These are phyloP conservation scores for Sciaenops ocellatus DNA, from an alignment of 2,797 vertebrate genomes.

Conservation along the genomic window DNA sequence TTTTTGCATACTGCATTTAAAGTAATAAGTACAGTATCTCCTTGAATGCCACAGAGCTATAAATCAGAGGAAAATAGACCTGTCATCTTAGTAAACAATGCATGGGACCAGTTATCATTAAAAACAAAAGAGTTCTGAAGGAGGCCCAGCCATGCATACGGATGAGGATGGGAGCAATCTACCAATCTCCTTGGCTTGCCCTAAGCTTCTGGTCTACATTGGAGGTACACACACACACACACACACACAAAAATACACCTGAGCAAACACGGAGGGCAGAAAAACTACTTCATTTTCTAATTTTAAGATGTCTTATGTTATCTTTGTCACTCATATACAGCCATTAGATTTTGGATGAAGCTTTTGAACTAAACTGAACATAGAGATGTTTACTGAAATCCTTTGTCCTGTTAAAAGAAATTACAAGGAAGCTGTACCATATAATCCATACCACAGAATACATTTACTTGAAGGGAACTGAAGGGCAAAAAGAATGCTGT, in stretches of 20 bases:
- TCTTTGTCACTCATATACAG: constrained; percentile 24
- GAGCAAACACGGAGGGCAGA: constrained; percentile 22
- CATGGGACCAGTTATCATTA: constrained; percentile 83
- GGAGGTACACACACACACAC: constrained; percentile 9
- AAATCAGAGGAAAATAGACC: constrained; percentile 84
- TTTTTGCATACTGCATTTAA: constrained; percentile 83
- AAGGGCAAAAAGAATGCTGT: constrained; percentile 37
- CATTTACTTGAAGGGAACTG: constrained; percentile 6
- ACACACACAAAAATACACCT: constrained; percentile 22
- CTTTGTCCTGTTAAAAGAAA: constrained; percentile 15
- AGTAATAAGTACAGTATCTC: constrained; percentile 85
- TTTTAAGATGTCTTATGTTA: constrained; percentile 41
- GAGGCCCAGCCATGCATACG: constrained; percentile 64
- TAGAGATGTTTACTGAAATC: constrained; percentile 18
- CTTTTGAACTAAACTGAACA: constrained; percentile 31
- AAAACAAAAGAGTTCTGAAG: constrained; percentile 77
- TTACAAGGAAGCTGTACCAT: not conserved
- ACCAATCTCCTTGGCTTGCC: constrained; percentile 66
- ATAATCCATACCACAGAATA: constrained; percentile 16
- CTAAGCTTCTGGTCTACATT: constrained; percentile 37
- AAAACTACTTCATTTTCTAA: constrained; percentile 21
- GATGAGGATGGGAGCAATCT: constrained; percentile 67
- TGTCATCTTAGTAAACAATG: constrained; percentile 85
- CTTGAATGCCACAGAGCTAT: constrained; percentile 80
- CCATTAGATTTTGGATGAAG: constrained; percentile 10